These are phyloP conservation scores for Balaenoptera acutorostrata DNA, from an alignment of 2,113 vertebrate species.

Conservation along the genomic window DNA sequence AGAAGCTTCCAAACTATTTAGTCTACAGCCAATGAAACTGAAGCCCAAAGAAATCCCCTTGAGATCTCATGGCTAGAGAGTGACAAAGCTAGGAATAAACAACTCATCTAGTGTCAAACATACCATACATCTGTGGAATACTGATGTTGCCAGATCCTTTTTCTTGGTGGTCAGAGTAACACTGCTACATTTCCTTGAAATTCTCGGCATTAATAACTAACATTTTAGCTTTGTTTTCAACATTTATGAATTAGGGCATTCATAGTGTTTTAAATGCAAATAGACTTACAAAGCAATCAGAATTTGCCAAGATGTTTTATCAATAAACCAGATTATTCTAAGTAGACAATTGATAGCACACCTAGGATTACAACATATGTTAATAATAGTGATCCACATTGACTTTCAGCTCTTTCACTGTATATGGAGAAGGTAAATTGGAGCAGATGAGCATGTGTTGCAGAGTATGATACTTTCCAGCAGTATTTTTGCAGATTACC, in stretches of 20 bases:
- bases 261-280: neutral
- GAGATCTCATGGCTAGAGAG: neutral
- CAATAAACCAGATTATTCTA: neutral
- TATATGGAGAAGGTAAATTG: neutral
- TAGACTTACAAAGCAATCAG: neutral
- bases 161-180: neutral
- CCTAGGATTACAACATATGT: neutral
- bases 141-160: neutral
- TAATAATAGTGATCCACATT: neutral
- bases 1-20: neutral
- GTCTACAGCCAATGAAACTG: neutral
- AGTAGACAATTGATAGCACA: neutral
- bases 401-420: neutral
- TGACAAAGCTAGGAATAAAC: neutral
- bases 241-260: neutral
- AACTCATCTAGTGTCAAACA: neutral
- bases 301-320: neutral
- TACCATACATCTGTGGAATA: neutral
- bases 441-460: neutral
- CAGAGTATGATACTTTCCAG: neutral
- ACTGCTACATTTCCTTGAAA: neutral
- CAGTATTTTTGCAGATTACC: conserved; percentile 12
- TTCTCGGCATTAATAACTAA: neutral
- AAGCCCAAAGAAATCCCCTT: neutral
- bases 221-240: conserved; percentile 14